Conservation (phyloP, 2,797 vertebrate species). For the Takifugu rubripes region DNA sequence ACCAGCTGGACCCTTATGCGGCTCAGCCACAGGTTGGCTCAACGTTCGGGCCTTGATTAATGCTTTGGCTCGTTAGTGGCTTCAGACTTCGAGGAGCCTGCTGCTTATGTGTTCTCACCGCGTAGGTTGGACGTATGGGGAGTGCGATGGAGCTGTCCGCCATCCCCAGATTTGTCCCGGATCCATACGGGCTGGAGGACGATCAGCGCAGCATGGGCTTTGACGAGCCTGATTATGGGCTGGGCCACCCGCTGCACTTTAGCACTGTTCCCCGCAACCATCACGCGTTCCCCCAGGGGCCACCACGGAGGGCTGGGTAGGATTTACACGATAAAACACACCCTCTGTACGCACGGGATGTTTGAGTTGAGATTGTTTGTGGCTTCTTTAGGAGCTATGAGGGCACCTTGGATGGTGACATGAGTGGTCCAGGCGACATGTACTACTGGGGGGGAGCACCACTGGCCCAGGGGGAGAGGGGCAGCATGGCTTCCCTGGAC, state of each 20-base stretch:
- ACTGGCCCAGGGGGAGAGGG: slow-evolving; percentile 87
- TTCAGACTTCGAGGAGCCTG: neutral
- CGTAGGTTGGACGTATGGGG: slow-evolving; percentile 80
- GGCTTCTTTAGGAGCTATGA: slow-evolving; percentile 86
- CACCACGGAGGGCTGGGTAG: slow-evolving; percentile 86
- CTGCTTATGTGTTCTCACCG: neutral
- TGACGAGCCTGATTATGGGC: slow-evolving; percentile 88
- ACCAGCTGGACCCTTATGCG: slow-evolving; percentile 87
- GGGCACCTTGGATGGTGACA: slow-evolving; percentile 87
- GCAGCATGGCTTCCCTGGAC: slow-evolving; percentile 95
- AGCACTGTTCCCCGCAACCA: slow-evolving; percentile 83
- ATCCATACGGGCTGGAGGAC: slow-evolving; percentile 89
- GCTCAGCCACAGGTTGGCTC: slow-evolving; percentile 87
- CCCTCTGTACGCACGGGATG: too few species aligned
- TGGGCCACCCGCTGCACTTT: slow-evolving; percentile 80
- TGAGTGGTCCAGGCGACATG: slow-evolving; percentile 77
- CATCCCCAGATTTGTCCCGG: slow-evolving; percentile 82
- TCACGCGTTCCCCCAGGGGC: slow-evolving; percentile 69
- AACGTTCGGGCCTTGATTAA: neutral
- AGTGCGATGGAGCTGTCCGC: slow-evolving; percentile 86
- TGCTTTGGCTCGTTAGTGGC: neutral
- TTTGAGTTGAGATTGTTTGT: neutral
- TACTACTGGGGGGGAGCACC: slow-evolving; percentile 87
- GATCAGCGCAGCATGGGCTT: slow-evolving; percentile 92
- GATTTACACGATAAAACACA: neutral